Base-by-base conservation (phyloP, 1,140 invertebrate species). In the Drosophila prosaltans region DNA sequence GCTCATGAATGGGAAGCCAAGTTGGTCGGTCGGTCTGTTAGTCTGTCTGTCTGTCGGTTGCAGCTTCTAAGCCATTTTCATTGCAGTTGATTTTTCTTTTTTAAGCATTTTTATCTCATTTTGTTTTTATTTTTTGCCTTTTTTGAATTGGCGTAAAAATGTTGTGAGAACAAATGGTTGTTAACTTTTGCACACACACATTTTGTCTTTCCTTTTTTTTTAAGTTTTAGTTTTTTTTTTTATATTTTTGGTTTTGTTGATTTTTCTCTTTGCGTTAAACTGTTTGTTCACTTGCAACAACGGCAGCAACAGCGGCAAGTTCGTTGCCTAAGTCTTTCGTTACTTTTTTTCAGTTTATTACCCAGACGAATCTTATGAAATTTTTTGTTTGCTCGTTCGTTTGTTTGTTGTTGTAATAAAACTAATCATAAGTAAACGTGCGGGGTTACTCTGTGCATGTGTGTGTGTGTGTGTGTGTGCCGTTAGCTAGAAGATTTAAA, bases 141-240 rank as follows among this genome's bases (percentile, higher is more conserved):
- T 88, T 88, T 80, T 81, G 84, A 88, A 89, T 88, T 80, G 84
- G 80, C 84, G 84, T 88, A 89, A 88, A 88, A 88, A 88, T 89
- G 77, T 89, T 88, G 83, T 89, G 84, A 88, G 84, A 88, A 88
- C 83, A 88, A 88, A 89, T 88, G 83, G 83, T 80, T 84, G 83
- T 88, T 88, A 88, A 78, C 77, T 88, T 88, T 89, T 88, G 71
- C 84, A 88, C 84, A 88, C 84, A 88, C 82, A 51, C 60, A 61
- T 36, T 36, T 36, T 36, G 32, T 36, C 45, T 41, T 39, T 32
- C 45, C 65, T 51, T 36, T 71, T 68, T 24, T 65, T 60, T 61
- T 67, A 41, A 48, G n/a, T 57, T n/a, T 62, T 21, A 30, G 16
- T 57, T 71, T 21, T 57, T n/a, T 62, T 24, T 39, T 16, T 57